These are phyloP conservation scores for Elachura formosa DNA, from an alignment of 2,113 vertebrate genomes.

Conservation along the genomic window DNA sequence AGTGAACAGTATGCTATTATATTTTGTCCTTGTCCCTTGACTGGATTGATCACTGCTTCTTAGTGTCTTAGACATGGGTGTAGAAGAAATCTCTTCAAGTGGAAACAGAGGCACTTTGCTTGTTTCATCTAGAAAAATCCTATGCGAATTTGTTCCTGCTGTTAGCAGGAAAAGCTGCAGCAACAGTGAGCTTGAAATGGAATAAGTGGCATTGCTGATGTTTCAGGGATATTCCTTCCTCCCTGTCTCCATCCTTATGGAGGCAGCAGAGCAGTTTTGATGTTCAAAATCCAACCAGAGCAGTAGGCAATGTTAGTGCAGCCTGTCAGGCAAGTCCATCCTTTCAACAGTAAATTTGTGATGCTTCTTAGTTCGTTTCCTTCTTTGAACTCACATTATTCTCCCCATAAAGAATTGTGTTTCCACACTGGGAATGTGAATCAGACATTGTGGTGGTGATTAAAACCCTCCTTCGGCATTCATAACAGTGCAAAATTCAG, in stretches of 20 bases:
- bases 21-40: neutral
- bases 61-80: accelerated
- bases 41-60: neutral
- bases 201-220: neutral
- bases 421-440: neutral
- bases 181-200: neutral
- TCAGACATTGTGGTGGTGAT: neutral
- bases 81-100: neutral
- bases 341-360: neutral
- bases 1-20: accelerated
- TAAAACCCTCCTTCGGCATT: neutral
- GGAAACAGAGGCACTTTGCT: neutral
- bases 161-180: neutral
- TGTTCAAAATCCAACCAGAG: neutral
- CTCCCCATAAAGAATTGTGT: neutral
- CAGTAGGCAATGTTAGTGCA: neutral
- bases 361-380: accelerated
- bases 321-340: neutral
- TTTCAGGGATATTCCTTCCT: neutral
- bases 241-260: neutral
- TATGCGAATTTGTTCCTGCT: neutral
- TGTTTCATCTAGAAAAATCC: neutral
- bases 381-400: neutral
- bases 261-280: neutral
- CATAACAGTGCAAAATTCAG: neutral